Evolutionary conservation across 2,888 invertebrate genomes (phyloP), one percentile per base, ranked within the genome.

Genomic region (Agonopterix arenella): DNA sequence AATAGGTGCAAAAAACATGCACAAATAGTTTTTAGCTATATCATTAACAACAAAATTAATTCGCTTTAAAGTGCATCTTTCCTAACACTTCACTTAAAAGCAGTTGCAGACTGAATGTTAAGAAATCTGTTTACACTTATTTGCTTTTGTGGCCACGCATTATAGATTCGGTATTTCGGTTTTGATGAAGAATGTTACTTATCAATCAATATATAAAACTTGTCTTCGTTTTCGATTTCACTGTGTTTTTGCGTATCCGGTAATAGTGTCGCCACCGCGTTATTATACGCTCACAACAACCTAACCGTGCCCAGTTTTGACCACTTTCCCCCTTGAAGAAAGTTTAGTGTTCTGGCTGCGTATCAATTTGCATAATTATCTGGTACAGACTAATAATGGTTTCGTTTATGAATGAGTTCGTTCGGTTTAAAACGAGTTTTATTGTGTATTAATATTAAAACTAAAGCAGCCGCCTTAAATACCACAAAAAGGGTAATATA

Each of bases 321-420:
- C 55, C 57, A 62, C 66, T 66, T 66, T 64, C 66, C 59, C 63
- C 57, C 41, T 48, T 47, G 51, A 53, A 61, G 62, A 64, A 66
- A 64, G 62, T 61, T 55, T 56, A 57, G 54, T 55, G 58, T 63
- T 60, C 59, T 59, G 53, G 61, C 56, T 57, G 52, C 56, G 59
- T 60, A 58, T 54, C 42, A 47, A 66, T 66, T 66, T 59, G 38
- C 66, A 66, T 65, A 60, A 60, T 55, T 55, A 57, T 59, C 57
- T 58, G 58, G 60, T 54, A 53, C 50, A 43, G 2, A 8, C 43
- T 43, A 43, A 43, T 40, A 40, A 13, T n/a, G 40, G 40, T 40
- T 40, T 40, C 40, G 40, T n/a, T 40, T 40, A n/a, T 40, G 40
- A 40, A 40, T n/a, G n/a, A n/a, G n/a, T 40, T 28, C 28, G 28